Evolutionary conservation across 2,113 vertebrate genomes (phyloP).

Genomic region (Plecotus auritus): DNA sequence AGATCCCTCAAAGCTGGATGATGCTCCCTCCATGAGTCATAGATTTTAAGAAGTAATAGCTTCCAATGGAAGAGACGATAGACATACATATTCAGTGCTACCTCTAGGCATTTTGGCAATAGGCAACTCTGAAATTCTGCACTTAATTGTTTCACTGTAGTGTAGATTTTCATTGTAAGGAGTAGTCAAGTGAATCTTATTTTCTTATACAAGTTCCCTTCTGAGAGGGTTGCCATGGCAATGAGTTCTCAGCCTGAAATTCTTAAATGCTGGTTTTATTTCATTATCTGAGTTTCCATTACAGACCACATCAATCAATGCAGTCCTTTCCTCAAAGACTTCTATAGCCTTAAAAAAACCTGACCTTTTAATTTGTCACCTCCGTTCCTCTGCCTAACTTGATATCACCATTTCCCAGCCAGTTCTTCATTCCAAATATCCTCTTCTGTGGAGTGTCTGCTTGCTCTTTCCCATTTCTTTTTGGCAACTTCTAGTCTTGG

Average conservation of each 20-base stretch:
- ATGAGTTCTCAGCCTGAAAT: slow-evolving; percentile 74
- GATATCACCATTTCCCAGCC: neutral
- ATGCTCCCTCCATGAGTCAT: neutral
- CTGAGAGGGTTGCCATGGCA: slow-evolving; percentile 76
- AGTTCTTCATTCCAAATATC: slow-evolving; percentile 10
- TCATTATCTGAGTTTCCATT: slow-evolving; percentile 75
- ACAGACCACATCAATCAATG: slow-evolving; percentile 72
- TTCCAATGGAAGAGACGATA: neutral
- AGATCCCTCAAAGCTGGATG: neutral
- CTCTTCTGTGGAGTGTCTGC: neutral
- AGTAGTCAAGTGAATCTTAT: slow-evolving; percentile 64
- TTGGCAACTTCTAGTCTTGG: neutral
- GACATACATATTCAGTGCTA: neutral
- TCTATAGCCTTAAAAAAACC: slow-evolving; percentile 56
- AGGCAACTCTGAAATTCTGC: slow-evolving; percentile 45
- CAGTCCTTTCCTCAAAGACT: slow-evolving; percentile 61
- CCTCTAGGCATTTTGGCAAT: neutral
- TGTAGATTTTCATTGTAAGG: slow-evolving; percentile 64
- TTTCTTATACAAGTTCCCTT: slow-evolving; percentile 64
- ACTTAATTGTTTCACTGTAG: slow-evolving; percentile 44
- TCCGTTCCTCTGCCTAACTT: slow-evolving; percentile 46
- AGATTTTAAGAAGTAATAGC: neutral
- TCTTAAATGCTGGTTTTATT: slow-evolving; percentile 77
- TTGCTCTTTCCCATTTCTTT: slow-evolving; percentile 1
- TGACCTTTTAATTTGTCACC: slow-evolving; percentile 65